Evolutionary conservation across 2,797 vertebrate genomes (phyloP).

Genomic region (Pampus argenteus): DNA sequence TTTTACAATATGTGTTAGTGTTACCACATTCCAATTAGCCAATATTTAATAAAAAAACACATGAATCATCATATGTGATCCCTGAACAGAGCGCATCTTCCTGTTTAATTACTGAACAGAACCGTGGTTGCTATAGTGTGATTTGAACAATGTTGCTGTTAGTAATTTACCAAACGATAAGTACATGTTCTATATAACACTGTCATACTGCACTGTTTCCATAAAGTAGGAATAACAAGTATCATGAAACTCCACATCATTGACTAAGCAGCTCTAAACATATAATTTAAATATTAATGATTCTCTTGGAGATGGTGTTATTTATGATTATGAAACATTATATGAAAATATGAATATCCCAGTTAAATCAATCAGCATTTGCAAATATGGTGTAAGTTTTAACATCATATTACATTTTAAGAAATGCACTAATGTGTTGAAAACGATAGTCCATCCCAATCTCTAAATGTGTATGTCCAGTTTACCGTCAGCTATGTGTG

Average conservation of each 20-base stretch:
- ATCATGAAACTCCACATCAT: background rate
- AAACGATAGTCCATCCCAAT: too few species aligned
- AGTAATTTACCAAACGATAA: background rate
- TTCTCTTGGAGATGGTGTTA: background rate
- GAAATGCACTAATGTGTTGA: too few species aligned
- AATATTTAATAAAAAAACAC: background rate
- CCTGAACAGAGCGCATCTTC: background rate
- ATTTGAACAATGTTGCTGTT: background rate
- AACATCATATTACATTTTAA: background rate
- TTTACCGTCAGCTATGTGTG: too few species aligned
- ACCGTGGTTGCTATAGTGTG: background rate
- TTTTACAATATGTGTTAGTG: background rate
- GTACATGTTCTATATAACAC: background rate
- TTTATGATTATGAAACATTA: slow-evolving; percentile 3
- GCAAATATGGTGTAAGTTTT: background rate
- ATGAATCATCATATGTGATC: background rate
- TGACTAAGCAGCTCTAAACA: background rate
- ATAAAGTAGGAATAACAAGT: background rate
- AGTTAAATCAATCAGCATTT: background rate
- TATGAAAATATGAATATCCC: slow-evolving; percentile 10
- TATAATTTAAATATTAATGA: slow-evolving; percentile 3
- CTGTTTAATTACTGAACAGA: background rate
- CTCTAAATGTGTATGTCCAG: too few species aligned
- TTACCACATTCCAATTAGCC: background rate
- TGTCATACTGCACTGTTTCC: background rate